phyloP scores from a whole-genome alignment of 2,797 vertebrate genomes.

The Pyrocephalus nanus region DNA sequence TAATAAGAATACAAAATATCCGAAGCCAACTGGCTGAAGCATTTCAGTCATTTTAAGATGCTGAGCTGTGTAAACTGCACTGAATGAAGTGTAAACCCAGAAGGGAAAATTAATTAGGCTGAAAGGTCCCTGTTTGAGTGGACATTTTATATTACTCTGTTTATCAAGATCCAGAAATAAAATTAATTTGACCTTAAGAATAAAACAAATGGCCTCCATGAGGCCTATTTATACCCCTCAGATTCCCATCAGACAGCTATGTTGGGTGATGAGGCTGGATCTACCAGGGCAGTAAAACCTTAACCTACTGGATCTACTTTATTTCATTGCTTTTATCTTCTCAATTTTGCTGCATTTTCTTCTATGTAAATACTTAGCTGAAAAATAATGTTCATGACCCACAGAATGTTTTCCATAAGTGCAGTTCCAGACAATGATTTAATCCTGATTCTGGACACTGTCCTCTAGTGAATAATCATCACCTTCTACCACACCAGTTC shows the following conservation, averaged over 20 bases:
- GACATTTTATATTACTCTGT: not conserved
- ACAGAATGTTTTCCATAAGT: not conserved
- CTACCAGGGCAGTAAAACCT: not conserved
- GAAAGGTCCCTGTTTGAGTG: not conserved
- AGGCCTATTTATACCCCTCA: not conserved
- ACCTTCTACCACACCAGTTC: not conserved
- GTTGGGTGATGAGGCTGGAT: not conserved
- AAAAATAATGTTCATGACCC: not conserved
- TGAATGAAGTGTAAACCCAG: not conserved
- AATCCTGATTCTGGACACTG: not conserved
- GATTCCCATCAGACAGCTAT: not conserved
- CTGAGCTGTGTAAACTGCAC: not conserved
- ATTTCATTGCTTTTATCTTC: not conserved
- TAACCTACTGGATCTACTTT: not conserved
- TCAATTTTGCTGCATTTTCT: not conserved
- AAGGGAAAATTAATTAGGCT: not conserved
- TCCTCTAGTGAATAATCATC: not conserved
- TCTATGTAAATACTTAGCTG: not conserved
- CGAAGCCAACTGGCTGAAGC: not conserved
- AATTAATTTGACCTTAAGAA: not conserved
- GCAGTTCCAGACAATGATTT: not conserved
- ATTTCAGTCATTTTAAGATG: not conserved
- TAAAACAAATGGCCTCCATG: not conserved
- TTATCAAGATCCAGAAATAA: not conserved
- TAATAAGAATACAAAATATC: not conserved